phyloP scores from a whole-genome alignment of 2,797 vertebrate genomes.

The Pogoniulus pusillus region DNA sequence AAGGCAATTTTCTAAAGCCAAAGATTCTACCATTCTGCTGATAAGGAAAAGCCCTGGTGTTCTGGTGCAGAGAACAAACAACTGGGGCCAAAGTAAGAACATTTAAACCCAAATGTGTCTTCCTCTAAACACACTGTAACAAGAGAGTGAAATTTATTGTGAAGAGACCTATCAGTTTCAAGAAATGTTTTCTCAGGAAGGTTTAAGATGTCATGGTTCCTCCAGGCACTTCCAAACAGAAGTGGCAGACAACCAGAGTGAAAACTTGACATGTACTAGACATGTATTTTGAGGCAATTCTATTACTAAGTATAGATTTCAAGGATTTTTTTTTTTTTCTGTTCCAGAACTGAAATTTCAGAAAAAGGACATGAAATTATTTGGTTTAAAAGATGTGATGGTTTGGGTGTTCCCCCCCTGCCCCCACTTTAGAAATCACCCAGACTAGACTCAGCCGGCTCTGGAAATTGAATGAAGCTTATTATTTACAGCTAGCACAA shows the following conservation, averaged over 20 bases:
- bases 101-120: background rate
- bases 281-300: background rate
- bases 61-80: background rate
- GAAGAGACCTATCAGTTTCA: background rate
- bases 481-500: too few relatives aligned
- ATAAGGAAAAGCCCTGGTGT: accelerated
- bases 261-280: background rate
- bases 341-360: background rate
- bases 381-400: too few relatives aligned
- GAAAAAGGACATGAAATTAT: background rate
- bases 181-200: background rate
- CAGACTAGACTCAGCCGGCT: too few relatives aligned
- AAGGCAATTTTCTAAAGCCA: background rate
- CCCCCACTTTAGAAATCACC: too few relatives aligned
- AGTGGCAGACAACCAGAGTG: background rate
- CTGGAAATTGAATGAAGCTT: too few relatives aligned
- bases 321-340: background rate
- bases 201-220: background rate
- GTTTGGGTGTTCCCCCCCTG: too few relatives aligned
- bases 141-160: background rate
- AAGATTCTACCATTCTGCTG: background rate
- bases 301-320: background rate
- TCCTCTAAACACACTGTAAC: background rate
- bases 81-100: background rate
- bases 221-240: background rate